Conservation (phyloP, 2,888 invertebrate species). For the Cephus nigrinus region DNA sequence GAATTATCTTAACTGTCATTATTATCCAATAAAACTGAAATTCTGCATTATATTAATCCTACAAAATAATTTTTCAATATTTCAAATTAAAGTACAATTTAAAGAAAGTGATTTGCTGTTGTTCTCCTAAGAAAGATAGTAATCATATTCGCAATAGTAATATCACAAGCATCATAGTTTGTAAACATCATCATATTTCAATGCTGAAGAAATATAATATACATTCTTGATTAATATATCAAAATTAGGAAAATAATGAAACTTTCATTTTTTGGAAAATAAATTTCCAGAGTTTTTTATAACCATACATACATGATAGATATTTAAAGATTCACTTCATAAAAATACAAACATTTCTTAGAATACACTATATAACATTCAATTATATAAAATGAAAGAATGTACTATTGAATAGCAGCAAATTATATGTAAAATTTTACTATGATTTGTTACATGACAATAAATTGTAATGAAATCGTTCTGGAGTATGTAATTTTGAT, state of each 20-base stretch:
- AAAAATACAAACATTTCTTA: not conserved
- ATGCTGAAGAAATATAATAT: not conserved
- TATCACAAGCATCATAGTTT: not conserved
- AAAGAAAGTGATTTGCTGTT: not conserved
- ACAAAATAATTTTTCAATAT: not conserved
- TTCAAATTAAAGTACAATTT: not conserved
- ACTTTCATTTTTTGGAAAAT: slow-evolving; percentile 11
- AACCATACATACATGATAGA: slow-evolving; percentile 11
- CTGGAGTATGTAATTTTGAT: not conserved
- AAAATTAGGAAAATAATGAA: not conserved
- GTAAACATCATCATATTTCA: not conserved
- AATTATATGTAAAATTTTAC: not conserved
- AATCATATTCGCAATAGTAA: not conserved
- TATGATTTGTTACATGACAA: not conserved
- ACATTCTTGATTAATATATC: not conserved
- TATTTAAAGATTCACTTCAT: not conserved
- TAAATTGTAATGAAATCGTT: not conserved
- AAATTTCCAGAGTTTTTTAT: not conserved
- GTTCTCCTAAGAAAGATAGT: not conserved
- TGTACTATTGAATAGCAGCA: not conserved
- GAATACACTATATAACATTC: not conserved
- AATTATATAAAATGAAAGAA: slow-evolving; percentile 14
- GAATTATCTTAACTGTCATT: slow-evolving; percentile 7
- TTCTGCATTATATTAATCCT: not conserved
- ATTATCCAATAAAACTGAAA: not conserved